Base-by-base conservation (phyloP, 2,888 invertebrate species). In the Ceramica pisi region DNA sequence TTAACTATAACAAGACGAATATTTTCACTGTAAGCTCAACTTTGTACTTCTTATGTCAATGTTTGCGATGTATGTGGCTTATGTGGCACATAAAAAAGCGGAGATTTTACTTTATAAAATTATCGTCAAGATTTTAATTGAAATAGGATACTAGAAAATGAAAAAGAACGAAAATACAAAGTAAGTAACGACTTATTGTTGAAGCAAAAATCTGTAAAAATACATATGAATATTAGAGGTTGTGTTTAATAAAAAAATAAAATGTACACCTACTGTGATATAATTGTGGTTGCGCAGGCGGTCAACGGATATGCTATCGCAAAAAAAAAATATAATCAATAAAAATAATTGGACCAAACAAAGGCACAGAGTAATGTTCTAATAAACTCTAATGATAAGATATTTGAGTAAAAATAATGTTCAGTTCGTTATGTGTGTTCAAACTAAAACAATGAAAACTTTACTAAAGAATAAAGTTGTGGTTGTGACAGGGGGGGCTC, bases 401-500 rank as follows among this genome's bases (percentile, higher is more conserved):
- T 16, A 12, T n/a, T 10, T 5, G 9, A 44, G 9, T 38, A 6
- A 16, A 16, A 41, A 8, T 2, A 21, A 12, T 23, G n/a, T n/a
- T 67, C 26, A 50, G 35, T 51, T 55, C 19, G 19, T 26, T 10
- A 26, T 41, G 35, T 31, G 62, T 35, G 21, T 56, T 21, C 61
- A 46, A 68, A 35, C 31, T 59, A 48, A 44, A 78, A 67, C 21
- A 87, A 89, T 89, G 87, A 62, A 63, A 6, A 76, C 59, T 51
- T 68, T 76, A 5, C 60, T 89, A 0, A 81, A 83, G 66, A 86
- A 90, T 35, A 88, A 86, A 82, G 81, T 87, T 1, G 80, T 88
- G 7, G 86, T 90, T 0, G 82, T 97, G 21, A 97, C 97, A 1
- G 97, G 97, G 0, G 97, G 94, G 26, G 96, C 96, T 0, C 90